Evolutionary conservation across 2,797 vertebrate genomes (phyloP), one percentile per base, ranked within the genome.

Genomic region (Apogon hyalosoma): DNA sequence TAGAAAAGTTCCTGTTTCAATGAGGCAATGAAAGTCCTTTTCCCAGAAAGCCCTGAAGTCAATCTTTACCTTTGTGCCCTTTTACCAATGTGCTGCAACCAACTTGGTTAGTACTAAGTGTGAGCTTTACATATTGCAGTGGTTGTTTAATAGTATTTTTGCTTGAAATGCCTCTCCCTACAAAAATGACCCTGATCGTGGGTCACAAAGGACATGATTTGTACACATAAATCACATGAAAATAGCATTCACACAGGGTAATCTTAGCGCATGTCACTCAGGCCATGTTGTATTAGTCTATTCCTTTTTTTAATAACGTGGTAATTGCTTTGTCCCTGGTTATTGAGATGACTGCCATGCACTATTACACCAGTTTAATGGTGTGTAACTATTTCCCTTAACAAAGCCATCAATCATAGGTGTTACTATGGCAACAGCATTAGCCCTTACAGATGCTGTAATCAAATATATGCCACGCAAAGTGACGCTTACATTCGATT

Each of bases 341-440:
- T 92, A 92, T 92, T 91, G 88, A 92, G 87, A 92, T 78, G 88
- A 88, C 83, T 91, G 90, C 87, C 87, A 92, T 85, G 90, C 91
- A 83, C 87, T 89, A 90, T 92, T 92, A 91, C 81, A 74, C 84
- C 79, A 80, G 88, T 90, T 86, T 92, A 92, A 92, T 92, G 87
- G 79, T 57, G 77, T 85, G 85, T 87, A 91, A 90, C 91, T 88
- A 90, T 85, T 91, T 75, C 82, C 83, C 83, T 88, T 91, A 91
- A 92, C 88, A 90, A 85, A 92, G 87, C 82, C 88, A 92, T 92
- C 88, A 90, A 87, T 92, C 90, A 91, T 73, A 77, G 73, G 77
- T 73, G 87, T 88, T 89, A 11, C 90, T 80, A 80, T 88, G 82
- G 89, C 66, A 77, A 90, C 85, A 12, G 41, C 72, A 69, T 81